Evolutionary conservation across 2,888 invertebrate genomes (phyloP).

Genomic region (Andrena camellia): DNA sequence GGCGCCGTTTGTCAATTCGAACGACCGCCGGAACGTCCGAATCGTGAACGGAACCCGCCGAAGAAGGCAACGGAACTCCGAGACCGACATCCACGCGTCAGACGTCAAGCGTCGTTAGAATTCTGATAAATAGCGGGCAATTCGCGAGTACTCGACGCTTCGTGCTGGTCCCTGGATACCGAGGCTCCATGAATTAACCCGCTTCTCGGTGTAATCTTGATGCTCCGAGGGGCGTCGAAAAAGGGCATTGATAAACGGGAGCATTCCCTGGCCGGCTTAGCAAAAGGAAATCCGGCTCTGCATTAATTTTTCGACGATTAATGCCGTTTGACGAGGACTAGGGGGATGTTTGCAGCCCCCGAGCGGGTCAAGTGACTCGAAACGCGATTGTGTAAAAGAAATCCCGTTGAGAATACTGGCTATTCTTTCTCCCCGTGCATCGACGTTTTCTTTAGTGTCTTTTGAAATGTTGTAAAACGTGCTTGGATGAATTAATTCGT

Average conservation of each 20-base stretch:
- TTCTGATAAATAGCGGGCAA: slow-evolving; percentile 10
- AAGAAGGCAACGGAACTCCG: slow-evolving; percentile 25
- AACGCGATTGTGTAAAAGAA: neutral
- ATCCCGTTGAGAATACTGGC: neutral
- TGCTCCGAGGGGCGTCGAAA: neutral
- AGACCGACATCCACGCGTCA: slow-evolving; percentile 11
- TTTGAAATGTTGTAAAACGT: neutral
- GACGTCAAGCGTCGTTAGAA: slow-evolving; percentile 7
- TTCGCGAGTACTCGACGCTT: neutral
- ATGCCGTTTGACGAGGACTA: slow-evolving; percentile 14
- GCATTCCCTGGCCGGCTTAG: slow-evolving; percentile 4
- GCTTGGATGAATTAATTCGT: neutral
- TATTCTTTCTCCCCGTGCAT: neutral
- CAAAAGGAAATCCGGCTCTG: slow-evolving; percentile 36
- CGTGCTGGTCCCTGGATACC: neutral
- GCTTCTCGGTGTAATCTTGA: slow-evolving; percentile 6
- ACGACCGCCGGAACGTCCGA: slow-evolving; percentile 24
- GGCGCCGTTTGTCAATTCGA: slow-evolving; percentile 58
- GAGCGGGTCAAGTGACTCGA: neutral
- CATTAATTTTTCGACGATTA: slow-evolving; percentile 34
- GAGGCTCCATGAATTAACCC: neutral
- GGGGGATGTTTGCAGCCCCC: neutral
- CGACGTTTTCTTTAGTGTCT: neutral
- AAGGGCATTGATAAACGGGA: slow-evolving; percentile 9
- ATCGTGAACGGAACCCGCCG: neutral